A percentile compares a stretch with the other conserved stretches of the same genome.
phyloP scores from a whole-genome alignment of 2,113 vertebrate species.

The Anguilla japonica region DNA sequence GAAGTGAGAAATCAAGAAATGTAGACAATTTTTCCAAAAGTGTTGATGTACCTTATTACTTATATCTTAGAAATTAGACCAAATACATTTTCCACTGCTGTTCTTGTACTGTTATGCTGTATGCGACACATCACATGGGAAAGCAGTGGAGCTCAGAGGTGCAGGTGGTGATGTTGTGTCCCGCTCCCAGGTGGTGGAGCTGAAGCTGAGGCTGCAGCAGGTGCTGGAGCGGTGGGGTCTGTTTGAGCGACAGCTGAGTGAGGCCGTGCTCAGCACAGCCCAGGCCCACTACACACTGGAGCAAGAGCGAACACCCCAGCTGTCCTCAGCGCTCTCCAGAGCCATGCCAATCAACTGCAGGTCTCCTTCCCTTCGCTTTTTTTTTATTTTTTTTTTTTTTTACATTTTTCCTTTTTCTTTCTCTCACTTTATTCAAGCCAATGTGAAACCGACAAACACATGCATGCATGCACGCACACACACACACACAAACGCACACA shows the following conservation, averaged over 20 bases:
- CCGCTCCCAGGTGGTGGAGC: conserved; percentile 58
- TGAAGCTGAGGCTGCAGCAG: conserved; percentile 59
- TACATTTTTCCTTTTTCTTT: background rate
- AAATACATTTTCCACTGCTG: background rate
- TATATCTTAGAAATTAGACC: too few species aligned
- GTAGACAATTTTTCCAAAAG: too few species aligned
- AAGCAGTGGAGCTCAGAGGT: background rate
- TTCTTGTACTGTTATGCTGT: too few species aligned
- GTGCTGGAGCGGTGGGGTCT: conserved; percentile 67
- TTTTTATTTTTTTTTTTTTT: background rate
- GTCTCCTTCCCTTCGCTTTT: conserved; percentile 55
- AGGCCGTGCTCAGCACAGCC: conserved; percentile 53
- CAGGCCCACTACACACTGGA: conserved; percentile 62
- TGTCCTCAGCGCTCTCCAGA: conserved; percentile 67
- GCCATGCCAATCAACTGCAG: conserved; percentile 73
- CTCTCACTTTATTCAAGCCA: background rate
- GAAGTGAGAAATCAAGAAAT: too few species aligned
- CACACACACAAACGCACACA: too few species aligned
- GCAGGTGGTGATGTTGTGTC: background rate
- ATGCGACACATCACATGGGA: background rate
- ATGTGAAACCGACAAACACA: too few species aligned
- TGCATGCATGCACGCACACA: too few species aligned
- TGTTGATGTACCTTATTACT: too few species aligned
- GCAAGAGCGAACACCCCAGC: conserved; percentile 50
- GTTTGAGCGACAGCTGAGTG: conserved; percentile 57